Base-by-base conservation (phyloP, 2,797 vertebrate species). In the Pseudocheirus occidentalis region DNA sequence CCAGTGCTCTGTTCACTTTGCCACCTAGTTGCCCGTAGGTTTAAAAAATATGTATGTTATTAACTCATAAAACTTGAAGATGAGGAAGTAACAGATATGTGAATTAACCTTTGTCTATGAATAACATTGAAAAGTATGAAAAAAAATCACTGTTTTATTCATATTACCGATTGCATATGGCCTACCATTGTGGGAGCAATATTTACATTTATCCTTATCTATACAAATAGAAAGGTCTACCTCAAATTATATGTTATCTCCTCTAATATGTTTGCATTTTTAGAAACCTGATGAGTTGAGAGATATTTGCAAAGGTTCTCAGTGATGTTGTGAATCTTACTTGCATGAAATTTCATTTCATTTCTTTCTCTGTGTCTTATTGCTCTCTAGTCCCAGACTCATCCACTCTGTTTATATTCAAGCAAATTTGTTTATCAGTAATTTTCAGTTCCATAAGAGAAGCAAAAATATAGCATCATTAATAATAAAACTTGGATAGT, bases 401-500 rank as follows among this genome's bases (percentile, higher is more conserved):
- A 87, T 3, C 18, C 89, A 28, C 1, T 93, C 55, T 93, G 1
- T 55, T 55, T 90, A 29, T 95, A 28, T 73, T 90, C 91, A 95
- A 96, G 91, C 81, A 95, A 95, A 90, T 14, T 52, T 66, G 34
- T 2, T 94, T 52, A 21, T 73, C 1, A 73, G 7, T 81, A 92
- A 89, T n/a, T 93, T 94, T 46, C 1, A 95, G 10, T 28, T 66
- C 40, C 56, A 28, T 90, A 18, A 28, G 14, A 90, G 73, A 90
- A 95, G 29, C 56, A 57, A 52, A 34, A 14, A 58, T 73, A 0
- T 24, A n/a, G 54, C 28, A 50, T 93, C 40, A 92, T 95, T 93
- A 93, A 92, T 92, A 9, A 93, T 92, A 55, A 95, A 92, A 89
- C n/a, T 50, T 95, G 16, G 55, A 96, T n/a, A 50, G 24, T 57